phyloP scores from a whole-genome alignment of 2,113 vertebrate species.

The Tragelaphus buxtoni region DNA sequence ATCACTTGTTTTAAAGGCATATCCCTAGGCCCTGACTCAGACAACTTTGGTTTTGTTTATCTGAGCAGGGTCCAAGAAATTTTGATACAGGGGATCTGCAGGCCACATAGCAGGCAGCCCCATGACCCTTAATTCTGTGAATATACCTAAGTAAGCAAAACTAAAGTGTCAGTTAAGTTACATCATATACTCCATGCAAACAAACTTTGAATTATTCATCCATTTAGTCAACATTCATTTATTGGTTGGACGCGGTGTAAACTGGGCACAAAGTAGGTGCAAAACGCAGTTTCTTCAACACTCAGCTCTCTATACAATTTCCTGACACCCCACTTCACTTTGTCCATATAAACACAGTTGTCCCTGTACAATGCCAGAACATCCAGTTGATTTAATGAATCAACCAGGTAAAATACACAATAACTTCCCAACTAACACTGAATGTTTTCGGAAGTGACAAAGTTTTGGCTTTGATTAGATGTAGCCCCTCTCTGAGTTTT shows the following conservation, averaged over 20 bases:
- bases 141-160: constrained; percentile 41
- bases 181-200: not conserved
- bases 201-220: not conserved
- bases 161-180: not conserved
- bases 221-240: not conserved
- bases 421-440: not conserved
- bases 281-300: not conserved
- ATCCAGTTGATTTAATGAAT: not conserved
- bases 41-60: not conserved
- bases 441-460: constrained; percentile 11
- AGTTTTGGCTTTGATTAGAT: not conserved
- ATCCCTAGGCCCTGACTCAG: not conserved
- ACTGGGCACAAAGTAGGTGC: not conserved
- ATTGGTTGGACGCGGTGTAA: not conserved
- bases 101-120: not conserved
- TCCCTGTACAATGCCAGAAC: not conserved
- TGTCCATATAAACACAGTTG: not conserved
- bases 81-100: not conserved
- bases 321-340: not conserved
- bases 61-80: not conserved
- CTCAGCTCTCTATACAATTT: not conserved
- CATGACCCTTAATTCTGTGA: not conserved
- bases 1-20: not conserved
- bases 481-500: not conserved
- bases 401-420: not conserved